Evolutionary conservation across 1,140 invertebrate genomes (phyloP), one percentile per base, ranked within the genome.

Genomic region (Heliconius himera): DNA sequence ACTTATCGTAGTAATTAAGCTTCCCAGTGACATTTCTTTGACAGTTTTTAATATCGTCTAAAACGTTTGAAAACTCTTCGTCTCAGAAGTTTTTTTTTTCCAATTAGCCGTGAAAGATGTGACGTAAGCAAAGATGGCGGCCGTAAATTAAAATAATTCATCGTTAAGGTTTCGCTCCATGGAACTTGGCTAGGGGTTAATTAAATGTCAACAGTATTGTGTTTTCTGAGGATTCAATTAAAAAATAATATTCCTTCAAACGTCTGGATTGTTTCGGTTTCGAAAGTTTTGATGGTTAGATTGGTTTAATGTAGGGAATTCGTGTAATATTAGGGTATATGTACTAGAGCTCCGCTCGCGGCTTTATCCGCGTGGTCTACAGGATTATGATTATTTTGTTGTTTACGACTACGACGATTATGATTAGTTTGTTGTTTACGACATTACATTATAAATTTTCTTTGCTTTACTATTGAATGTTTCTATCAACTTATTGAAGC

Each of bases 81-180:
- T 38, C 56, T 26, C 26, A 71, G 72, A 78, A 56, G 29, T 73
- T 78, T 78, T 36, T 78, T 36, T 36, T 73, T 78, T 78, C 71
- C 76, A 78, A 78, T 78, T 78, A 78, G 49, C 46, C 76, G 71
- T 72, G 49, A 78, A 78, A 60, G 71, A 78, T 78, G 76, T 78
- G 56, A 73, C 76, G 70, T 73, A 78, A 70, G 3, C 26, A 41
- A 76, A 78, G 76, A 78, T 73, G 76, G 49, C 71, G 76, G 71
- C 20, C 71, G 70, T 71, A 78, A 78, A 78, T 78, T 78, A 78
- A 78, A 78, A 78, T 73, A 73, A 78, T 78, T 78, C 51, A 78
- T 78, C 71, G 76, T 73, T 73, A 73, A 41, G 76, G 76, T 78
- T 78, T 78, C 76, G 16, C 76, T 60, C 54, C 70, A 60, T 77